Evolutionary conservation across 2,797 vertebrate species (phyloP), one percentile per base, ranked within the genome.

Genomic region (Carduelis carduelis): DNA sequence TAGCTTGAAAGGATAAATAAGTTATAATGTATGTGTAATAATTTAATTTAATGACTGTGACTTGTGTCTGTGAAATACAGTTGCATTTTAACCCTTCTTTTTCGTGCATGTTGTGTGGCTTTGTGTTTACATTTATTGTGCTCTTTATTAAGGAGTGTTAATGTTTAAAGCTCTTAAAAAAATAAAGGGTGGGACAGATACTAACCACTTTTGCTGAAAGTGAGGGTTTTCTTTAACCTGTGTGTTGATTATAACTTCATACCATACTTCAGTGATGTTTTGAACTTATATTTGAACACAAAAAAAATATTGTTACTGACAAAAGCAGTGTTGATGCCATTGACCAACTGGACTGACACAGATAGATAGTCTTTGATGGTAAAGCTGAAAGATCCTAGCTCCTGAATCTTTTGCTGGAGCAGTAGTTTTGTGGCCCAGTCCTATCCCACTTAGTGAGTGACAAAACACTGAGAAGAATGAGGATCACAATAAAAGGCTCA

Each of bases 1-100:
- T 86, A 93, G 90, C 95, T 96, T 97, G 95, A 97, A 96, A 79
- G 69, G 97, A 96, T 97, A 97, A 98, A 97, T 92, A 95, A 97
- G 82, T 95, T 87, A 89, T 98, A 97, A 97, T 89, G 59, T 92
- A 75, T 91, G 91, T 90, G 83, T 98, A 93, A 95, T 97, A 96
- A 97, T 91, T 97, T 97, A 98, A 95, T 97, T 93, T 90, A 89
- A 95, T 87, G 93, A 75, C 72, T 97, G 93, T 97, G 76, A 96
- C 83, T 89, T 89, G 23, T 93, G 74, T 97, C 88, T 90, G 84
- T 97, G 89, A 98, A 97, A 95, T 95, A 95, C 79, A 95, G 34
- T 88, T 97, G 64, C 94, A 94, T 95, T 96, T 96, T 97, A 97
- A 98, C 90, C 63, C 41, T 52, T 84, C 75, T 66, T 60, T 95